Evolutionary conservation across 53 echinoderm and acorn worm species (phyloP).

Genomic region (Stichopus horrens): DNA sequence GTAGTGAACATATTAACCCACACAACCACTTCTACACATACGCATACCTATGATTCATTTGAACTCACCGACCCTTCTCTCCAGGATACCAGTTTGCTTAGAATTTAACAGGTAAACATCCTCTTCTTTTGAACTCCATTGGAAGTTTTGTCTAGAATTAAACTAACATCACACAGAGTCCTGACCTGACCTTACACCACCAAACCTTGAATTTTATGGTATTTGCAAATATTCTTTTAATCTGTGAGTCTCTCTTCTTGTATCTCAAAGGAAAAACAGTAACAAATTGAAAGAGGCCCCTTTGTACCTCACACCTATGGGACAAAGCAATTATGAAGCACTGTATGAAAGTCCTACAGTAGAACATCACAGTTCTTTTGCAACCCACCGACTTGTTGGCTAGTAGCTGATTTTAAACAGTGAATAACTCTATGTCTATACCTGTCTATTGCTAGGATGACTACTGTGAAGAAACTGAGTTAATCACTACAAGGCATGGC

Average conservation of each 20-base stretch:
- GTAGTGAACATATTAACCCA: too few species aligned
- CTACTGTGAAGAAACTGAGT: too few species aligned
- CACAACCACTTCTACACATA: too few species aligned
- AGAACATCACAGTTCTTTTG: too few species aligned
- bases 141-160: neutral
- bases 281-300: neutral
- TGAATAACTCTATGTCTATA: too few species aligned
- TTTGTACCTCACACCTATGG: too few species aligned
- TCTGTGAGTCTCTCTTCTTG: neutral
- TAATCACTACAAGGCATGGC: too few species aligned
- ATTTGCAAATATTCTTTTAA: neutral
- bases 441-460: too few species aligned
- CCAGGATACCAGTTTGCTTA: neutral
- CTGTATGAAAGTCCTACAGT: too few species aligned
- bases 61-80: neutral
- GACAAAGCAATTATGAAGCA: too few species aligned
- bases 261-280: neutral
- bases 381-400: too few species aligned
- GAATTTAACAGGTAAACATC: neutral
- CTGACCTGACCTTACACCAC: conserved; percentile 3
- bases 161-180: neutral
- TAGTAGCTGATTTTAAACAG: too few species aligned
- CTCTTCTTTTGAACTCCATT: neutral
- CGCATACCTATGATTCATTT: neutral
- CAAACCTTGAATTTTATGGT: neutral